Base-by-base conservation (phyloP, 64 coral and sea anemone genomes). In the Pachyseris speciosa region DNA sequence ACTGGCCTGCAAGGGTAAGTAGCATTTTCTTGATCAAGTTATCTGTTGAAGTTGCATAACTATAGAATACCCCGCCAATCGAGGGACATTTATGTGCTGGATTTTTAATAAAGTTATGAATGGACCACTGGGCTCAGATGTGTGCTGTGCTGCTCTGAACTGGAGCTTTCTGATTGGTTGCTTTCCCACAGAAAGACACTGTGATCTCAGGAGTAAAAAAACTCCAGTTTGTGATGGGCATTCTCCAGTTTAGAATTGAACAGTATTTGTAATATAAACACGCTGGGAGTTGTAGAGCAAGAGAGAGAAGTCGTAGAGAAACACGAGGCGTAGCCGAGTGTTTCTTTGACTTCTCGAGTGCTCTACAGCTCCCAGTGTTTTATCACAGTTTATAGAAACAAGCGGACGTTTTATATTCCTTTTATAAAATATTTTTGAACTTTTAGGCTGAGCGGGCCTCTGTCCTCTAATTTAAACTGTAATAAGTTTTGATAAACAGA, bases 1-100 rank as follows among this genome's bases (percentile, higher is more conserved):
- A 96, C 70, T 96, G 94, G 94, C 94, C 94, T 11, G 94, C 94
- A 19, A 84, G 90, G 78, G 94, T 96, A 96, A 93, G 94, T 96
- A 28, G 9, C 55, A 59, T 59, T 59, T 59, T 59, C 55, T 59
- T 59, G 55, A 59, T 59, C 55, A 59, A 59, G 55, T 59, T 59
- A 59, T 59, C 55, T 59, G 55, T 59, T 59, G 55, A 59, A 59
- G 55, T 59, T 59, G 55, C 55, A 59, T 59, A 59, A 59, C 55
- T 59, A 59, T 59, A 59, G 55, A 59, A n/a, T n/a, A n/a, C n/a
- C n/a, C n/a, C 45, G 5, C 45, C 45, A 48, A 48, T 48, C 45
- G 45, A 48, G 51, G 51, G 51, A 55, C 7, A 55, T 55, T 55
- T 55, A 55, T 55, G 51, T 11, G 51, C 51, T 55, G 51, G 51